Conservation (phyloP, 2,888 invertebrate genomes). For the Orchestes rusci region DNA sequence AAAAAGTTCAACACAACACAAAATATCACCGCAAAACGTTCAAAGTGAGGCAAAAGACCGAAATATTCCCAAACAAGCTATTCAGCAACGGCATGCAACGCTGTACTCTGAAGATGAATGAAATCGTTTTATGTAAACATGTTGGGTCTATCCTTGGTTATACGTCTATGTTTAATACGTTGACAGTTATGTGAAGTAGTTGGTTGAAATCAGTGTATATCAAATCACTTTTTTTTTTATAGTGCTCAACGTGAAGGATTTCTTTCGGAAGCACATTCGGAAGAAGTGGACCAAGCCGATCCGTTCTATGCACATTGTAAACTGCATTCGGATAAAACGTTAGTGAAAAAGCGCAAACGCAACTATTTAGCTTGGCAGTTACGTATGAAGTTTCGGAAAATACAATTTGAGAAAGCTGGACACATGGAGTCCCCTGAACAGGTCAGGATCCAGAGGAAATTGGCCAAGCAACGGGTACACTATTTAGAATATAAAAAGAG, state of each 20-base stretch:
- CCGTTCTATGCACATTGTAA: slow-evolving; percentile 97
- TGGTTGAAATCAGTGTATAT: not conserved
- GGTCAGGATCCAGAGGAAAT: slow-evolving; percentile 66
- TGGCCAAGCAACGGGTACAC: slow-evolving; percentile 78
- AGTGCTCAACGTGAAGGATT: slow-evolving; percentile 92
- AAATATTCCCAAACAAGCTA: too few species aligned
- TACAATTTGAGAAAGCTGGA: slow-evolving; percentile 53
- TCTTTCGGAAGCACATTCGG: slow-evolving; percentile 85
- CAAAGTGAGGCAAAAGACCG: too few species aligned
- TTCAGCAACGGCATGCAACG: too few species aligned
- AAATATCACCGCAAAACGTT: too few species aligned
- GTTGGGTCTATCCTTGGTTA: too few species aligned
- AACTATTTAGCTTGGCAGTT: slow-evolving; percentile 85
- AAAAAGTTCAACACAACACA: too few species aligned
- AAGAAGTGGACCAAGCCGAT: slow-evolving; percentile 87
- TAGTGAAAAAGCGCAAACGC: slow-evolving; percentile 69
- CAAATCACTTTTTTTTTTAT: slow-evolving; percentile 10
- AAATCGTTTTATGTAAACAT: too few species aligned
- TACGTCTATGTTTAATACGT: too few species aligned
- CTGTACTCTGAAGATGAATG: too few species aligned
- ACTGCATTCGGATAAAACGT: slow-evolving; percentile 86
- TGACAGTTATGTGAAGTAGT: too few species aligned
- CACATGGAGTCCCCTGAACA: slow-evolving; percentile 62
- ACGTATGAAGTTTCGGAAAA: slow-evolving; percentile 61
- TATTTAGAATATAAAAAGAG: slow-evolving; percentile 68